Base-by-base conservation (phyloP, 2,888 invertebrate species). In the Cremastobaeus sp. region DNA sequence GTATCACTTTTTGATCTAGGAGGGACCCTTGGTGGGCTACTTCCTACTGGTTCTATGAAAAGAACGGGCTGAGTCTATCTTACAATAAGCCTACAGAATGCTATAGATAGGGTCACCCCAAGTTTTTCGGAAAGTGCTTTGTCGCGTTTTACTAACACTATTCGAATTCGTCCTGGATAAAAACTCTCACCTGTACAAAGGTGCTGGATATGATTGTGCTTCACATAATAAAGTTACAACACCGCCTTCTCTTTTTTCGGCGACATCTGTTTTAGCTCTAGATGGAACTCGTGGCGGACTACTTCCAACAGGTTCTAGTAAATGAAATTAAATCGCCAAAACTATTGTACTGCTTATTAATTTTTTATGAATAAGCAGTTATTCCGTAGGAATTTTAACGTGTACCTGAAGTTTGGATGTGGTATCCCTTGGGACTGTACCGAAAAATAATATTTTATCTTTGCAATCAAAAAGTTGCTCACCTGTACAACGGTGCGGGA, bases 131-230 rank as follows among this genome's bases (percentile, higher is more conserved):
- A n/a, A n/a, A n/a, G n/a, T n/a, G n/a, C n/a, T n/a, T n/a, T n/a
- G n/a, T n/a, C n/a, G n/a, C n/a, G n/a, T n/a, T n/a, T n/a, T n/a
- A n/a, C n/a, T n/a, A n/a, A n/a, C n/a, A n/a, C n/a, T n/a, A n/a
- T n/a, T n/a, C n/a, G n/a, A n/a, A n/a, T n/a, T n/a, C n/a, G n/a
- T n/a, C n/a, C n/a, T n/a, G n/a, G n/a, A n/a, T n/a, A n/a, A n/a
- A n/a, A n/a, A n/a, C n/a, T n/a, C 78, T 84, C 84, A 87, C 88
- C 87, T 86, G 90, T 91, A 92, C 78, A 90, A 82, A 32, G 93
- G 93, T 64, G 92, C 90, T 43, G 93, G 93, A 89, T 89, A 92
- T 34, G 92, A 92, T 87, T 93, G 93, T 76, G 92, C 93, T 88
- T 92, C 92, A 88, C 93, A 93, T 74, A 85, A 79, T 64, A 88